These are phyloP conservation scores for Anser cygnoides DNA, from an alignment of 2,113 vertebrate genomes.

Conservation along the genomic window DNA sequence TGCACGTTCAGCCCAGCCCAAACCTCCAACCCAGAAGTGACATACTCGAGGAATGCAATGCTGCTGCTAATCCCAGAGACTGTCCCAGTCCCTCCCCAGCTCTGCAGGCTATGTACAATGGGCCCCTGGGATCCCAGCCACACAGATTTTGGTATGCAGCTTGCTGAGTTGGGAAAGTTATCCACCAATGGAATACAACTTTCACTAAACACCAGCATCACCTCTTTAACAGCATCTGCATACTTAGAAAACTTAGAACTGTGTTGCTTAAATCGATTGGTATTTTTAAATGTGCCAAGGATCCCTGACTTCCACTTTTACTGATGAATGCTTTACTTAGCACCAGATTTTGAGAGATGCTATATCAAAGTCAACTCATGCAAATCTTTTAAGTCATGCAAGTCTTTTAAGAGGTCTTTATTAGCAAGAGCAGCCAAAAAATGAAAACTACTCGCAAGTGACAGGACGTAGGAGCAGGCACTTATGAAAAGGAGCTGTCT, in stretches of 20 bases:
- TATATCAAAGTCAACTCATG: not conserved
- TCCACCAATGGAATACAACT: not conserved
- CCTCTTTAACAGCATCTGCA: not conserved
- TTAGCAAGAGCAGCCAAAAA: not conserved
- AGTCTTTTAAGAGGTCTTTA: not conserved
- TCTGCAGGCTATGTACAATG: not conserved
- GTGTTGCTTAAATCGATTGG: not conserved
- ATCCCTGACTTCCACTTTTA: not conserved
- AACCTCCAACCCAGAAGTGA: not conserved
- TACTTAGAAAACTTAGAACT: not conserved
- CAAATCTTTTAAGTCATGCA: not conserved
- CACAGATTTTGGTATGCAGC: not conserved
- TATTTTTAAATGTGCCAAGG: not conserved
- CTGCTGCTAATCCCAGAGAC: not conserved
- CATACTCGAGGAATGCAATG: accelerated
- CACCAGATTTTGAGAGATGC: not conserved
- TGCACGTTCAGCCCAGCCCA: not conserved
- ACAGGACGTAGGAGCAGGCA: not conserved
- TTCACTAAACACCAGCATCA: not conserved
- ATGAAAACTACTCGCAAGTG: not conserved
- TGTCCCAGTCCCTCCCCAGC: not conserved
- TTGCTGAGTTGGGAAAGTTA: not conserved
- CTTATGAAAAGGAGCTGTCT: not conserved
- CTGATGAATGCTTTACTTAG: not conserved
- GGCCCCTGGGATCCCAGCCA: not conserved